Evolutionary conservation across 2,888 invertebrate species (phyloP).

Genomic region (Troides oblongomaculatus): DNA sequence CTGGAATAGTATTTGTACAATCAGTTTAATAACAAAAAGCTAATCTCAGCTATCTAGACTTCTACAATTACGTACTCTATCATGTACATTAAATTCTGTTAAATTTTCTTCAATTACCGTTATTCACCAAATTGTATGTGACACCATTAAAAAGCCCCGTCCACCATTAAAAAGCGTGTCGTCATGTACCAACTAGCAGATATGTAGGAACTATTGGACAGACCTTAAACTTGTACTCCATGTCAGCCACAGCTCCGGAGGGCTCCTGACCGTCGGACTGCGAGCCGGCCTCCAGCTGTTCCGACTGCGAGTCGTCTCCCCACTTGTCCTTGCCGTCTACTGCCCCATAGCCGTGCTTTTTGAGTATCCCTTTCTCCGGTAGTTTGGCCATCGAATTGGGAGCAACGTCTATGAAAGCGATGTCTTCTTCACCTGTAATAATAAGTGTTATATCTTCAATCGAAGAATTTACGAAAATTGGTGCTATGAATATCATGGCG

Average conservation of each 20-base stretch:
- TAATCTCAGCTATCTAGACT: too few relatives aligned
- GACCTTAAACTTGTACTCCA: constrained; percentile 91
- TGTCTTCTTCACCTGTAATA: constrained; percentile 85
- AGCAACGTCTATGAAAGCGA: constrained; percentile 90
- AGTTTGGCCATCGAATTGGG: constrained; percentile 87
- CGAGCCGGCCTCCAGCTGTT: constrained; percentile 84
- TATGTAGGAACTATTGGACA: constrained; percentile 36
- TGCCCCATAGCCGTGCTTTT: constrained; percentile 91
- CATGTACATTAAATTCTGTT: too few relatives aligned
- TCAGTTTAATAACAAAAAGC: too few relatives aligned
- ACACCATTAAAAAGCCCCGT: too few relatives aligned
- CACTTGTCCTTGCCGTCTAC: constrained; percentile 87
- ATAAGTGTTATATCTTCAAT: too few relatives aligned
- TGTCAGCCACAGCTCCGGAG: constrained; percentile 85
- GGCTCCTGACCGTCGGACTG: constrained; percentile 85
- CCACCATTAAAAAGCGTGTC: too few relatives aligned
- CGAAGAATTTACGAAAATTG: too few relatives aligned
- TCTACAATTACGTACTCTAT: too few relatives aligned
- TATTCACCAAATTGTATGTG: too few relatives aligned
- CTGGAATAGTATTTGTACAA: constrained; percentile 59
- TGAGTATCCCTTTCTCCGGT: constrained; percentile 95
- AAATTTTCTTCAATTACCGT: too few relatives aligned
- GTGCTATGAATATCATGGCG: too few relatives aligned
- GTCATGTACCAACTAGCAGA: too few relatives aligned
- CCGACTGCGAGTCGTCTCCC: constrained; percentile 86